Evolutionary conservation across 2,888 invertebrate species (phyloP), one percentile per base, ranked within the genome.

Genomic region (Heteropelma amictum): DNA sequence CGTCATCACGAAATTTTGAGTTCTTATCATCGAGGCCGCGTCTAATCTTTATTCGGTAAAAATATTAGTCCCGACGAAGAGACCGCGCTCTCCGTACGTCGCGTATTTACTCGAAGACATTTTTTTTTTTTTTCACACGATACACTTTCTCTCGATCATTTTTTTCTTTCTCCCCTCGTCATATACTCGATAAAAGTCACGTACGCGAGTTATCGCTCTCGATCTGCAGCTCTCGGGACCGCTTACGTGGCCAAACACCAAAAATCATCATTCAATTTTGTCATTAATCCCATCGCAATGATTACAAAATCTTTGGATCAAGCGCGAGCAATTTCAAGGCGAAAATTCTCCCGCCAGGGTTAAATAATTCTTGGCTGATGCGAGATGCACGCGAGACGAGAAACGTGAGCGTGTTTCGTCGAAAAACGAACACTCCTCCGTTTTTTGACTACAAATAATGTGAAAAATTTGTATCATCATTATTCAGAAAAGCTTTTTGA

Each of bases 221-320:
- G 53, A 38, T 63, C 21, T 26, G 26, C 28, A 26, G 10, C 40
- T 10, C 3, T 19, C 28, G 12, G 12, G 30, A 28, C 47, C 28
- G 8, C 21, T 5, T 49, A 42, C 19, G 30, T 7, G 30, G 7
- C 14, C n/a, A n/a, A 8, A 53, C 7, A 3, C n/a, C 2, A 56
- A 12, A 51, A 40, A 28, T 38, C 40, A 28, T 53, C 1, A 17
- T 40, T 45, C 28, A 21, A 5, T 28, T 40, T 19, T 38, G 28
- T 12, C 3, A 19, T 51, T 26, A 40, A 40, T 40, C 12, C 14
- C 23, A 10, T 30, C 19, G 7, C 2, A 10, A 35, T 10, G n/a
- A 58, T 73, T 73, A 58, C 64, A 60, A 65, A 64, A 74, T 60
- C 54, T 26, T 65, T 65, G 70, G 47, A 70, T 54, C 74, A 40